Evolutionary conservation across 92 coral and sea anemone genomes (phyloP), one percentile per base, ranked within the genome.

Genomic region (Phenganax stokvisi): DNA sequence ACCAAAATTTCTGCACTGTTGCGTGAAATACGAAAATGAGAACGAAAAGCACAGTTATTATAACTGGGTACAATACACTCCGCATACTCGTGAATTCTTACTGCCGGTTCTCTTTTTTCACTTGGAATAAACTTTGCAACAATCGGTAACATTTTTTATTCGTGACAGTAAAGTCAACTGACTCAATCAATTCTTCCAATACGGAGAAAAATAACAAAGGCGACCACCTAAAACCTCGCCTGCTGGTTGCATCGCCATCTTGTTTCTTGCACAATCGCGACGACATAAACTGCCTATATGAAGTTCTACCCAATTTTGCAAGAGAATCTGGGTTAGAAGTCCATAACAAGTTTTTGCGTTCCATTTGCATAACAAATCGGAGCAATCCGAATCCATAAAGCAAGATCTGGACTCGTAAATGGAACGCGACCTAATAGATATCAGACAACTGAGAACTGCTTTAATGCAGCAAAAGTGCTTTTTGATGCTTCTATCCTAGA

Each of bases 21-120:
- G 58, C 62, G 82, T 15, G 85, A 71, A 79, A 85, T 77, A 7
- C 89, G 87, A 68, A 89, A 89, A 71, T 89, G 89, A 51, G 83
- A 82, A 13, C 81, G 79, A 61, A 82, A 84, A 51, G 77, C 74
- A 15, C 72, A 25, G 8, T 78, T 51, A 61, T 57, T 78, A 73
- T 85, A 85, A 29, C 53, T 59, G 1, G 86, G 91, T 0, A 88
- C 75, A 51, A 57, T 70, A 12, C 63, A 12, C 80, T 88, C 88
- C n/a, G 71, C 84, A 71, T 83, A 87, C 63, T 72, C 77, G 55
- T 63, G 54, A 56, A 77, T 80, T 28, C 87, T 65, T 31, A 84
- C 78, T 61, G 70, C 88, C 6, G 58, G 69, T 74, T 74, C 57
- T 84, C 87, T 83, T 86, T 82, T 75, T 66, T 44, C 59, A 68